phyloP scores from a whole-genome alignment of 2,888 invertebrate genomes.

The Noctua janthe region DNA sequence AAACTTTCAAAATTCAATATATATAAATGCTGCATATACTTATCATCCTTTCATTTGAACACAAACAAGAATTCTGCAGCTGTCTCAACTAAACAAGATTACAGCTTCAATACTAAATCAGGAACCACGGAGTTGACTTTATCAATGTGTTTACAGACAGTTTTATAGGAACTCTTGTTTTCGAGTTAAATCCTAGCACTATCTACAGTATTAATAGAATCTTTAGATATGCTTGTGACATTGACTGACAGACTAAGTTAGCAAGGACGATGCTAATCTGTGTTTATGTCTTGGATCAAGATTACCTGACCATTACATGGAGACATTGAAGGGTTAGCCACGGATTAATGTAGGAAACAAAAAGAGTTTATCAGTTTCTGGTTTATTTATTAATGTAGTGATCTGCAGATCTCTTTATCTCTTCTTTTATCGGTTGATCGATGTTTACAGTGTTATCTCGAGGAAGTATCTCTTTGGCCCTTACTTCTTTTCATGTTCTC shows the following conservation, averaged over 20 bases:
- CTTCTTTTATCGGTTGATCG: not conserved
- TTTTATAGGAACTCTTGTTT: conserved; percentile 10
- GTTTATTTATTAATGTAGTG: not conserved
- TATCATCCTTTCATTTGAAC: not conserved
- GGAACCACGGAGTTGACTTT: conserved; percentile 1
- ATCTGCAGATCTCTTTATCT: conserved; percentile 1
- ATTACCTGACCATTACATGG: conserved; percentile 24
- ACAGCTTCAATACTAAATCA: not conserved
- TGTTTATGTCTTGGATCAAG: conserved; percentile 13
- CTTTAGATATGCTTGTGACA: conserved; percentile 37
- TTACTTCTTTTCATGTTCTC: not conserved
- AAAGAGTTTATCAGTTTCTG: not conserved
- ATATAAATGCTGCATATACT: not conserved
- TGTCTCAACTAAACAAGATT: not conserved
- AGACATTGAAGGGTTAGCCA: conserved; percentile 17
- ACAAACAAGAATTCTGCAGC: not conserved
- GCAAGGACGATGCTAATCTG: conserved; percentile 40
- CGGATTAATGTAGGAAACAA: conserved; percentile 2
- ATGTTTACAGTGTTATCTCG: not conserved
- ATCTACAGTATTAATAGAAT: conserved; percentile 33
- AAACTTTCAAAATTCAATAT: conserved; percentile 16
- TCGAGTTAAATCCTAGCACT: not conserved
- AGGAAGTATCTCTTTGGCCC: not conserved
- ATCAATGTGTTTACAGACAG: conserved; percentile 1
- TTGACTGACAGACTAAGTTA: conserved; percentile 21